Evolutionary conservation across 2,113 vertebrate species (phyloP).

Genomic region (Lasiurus cinereus): DNA sequence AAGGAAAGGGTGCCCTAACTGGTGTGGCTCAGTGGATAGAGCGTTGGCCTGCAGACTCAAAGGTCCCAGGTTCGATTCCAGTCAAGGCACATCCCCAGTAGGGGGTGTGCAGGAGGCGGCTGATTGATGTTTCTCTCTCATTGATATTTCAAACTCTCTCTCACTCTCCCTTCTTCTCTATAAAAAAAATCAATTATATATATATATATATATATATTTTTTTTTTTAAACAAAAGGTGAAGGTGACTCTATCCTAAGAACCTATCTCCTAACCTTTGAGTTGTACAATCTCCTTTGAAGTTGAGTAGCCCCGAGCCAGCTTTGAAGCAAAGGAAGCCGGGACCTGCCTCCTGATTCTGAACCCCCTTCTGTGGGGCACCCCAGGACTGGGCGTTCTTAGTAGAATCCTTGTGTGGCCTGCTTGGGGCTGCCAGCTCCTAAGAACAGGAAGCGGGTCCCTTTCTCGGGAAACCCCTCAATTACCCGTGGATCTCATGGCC

Average conservation of each 20-base stretch:
- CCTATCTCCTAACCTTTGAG: background rate
- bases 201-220: too few relatives aligned
- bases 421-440: background rate
- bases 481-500: background rate
- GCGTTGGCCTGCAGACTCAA: too few relatives aligned
- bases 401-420: fast-evolving
- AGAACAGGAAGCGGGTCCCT: background rate
- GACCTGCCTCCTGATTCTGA: background rate
- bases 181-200: too few relatives aligned
- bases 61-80: too few relatives aligned
- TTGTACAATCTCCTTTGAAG: background rate
- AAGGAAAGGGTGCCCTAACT: background rate
- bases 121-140: too few relatives aligned
- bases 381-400: fast-evolving
- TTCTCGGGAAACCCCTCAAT: background rate
- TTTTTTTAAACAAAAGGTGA: too few relatives aligned
- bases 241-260: background rate
- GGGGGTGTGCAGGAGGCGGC: too few relatives aligned
- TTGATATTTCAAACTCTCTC: too few relatives aligned
- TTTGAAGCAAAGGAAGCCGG: background rate
- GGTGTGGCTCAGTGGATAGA: too few relatives aligned
- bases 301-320: fast-evolving
- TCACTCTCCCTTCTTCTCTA: too few relatives aligned
- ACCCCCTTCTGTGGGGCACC: background rate
- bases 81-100: too few relatives aligned